Evolutionary conservation across 2,113 vertebrate species (phyloP).

Genomic region (Alethe castanea): DNA sequence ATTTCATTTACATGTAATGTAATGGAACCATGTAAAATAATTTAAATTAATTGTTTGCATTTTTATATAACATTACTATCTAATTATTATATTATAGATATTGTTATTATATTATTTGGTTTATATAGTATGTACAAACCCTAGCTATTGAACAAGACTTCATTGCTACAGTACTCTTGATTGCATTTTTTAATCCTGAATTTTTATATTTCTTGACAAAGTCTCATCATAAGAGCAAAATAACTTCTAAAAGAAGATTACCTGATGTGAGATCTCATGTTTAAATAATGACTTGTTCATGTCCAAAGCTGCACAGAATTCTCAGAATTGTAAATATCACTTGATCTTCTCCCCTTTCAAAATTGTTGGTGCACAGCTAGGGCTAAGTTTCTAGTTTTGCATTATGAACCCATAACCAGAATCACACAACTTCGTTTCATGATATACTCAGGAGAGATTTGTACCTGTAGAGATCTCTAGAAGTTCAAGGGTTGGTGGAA

Average conservation of each 20-base stretch:
- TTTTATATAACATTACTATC: neutral
- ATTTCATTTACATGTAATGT: neutral
- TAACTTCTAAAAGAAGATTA: neutral
- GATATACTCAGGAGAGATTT: neutral
- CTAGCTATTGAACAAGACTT: neutral
- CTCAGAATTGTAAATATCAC: neutral
- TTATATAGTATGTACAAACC: neutral
- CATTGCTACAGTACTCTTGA: neutral
- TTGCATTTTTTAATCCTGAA: neutral
- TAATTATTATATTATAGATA: neutral
- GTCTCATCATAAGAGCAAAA: neutral
- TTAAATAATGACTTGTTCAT: neutral
- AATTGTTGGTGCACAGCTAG: neutral
- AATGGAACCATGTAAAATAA: neutral
- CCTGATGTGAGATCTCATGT: neutral
- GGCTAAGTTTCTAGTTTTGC: neutral
- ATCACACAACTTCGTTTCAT: neutral
- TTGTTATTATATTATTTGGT: neutral
- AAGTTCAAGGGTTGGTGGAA: neutral
- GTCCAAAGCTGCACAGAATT: neutral
- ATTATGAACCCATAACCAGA: neutral
- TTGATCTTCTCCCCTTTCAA: neutral
- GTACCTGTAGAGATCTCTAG: neutral
- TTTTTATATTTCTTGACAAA: neutral
- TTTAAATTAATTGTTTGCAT: neutral